These are phyloP conservation scores for Enteromius paludinosus DNA, from an alignment of 2,797 vertebrate species.

Conservation along the genomic window DNA sequence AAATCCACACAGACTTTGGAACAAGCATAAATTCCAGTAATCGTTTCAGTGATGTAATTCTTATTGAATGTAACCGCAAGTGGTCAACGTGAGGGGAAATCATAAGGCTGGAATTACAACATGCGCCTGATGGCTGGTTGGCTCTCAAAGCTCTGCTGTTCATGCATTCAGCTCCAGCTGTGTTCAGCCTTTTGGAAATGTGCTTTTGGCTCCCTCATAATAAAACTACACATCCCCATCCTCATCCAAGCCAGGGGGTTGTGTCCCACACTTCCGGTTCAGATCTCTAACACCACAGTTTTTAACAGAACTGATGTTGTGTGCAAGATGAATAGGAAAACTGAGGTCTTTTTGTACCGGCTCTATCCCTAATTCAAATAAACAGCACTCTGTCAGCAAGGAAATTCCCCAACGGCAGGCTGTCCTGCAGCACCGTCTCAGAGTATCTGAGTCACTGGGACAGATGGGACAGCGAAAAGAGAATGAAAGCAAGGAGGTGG, in stretches of 20 bases:
- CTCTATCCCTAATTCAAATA: conserved; percentile 26
- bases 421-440: neutral
- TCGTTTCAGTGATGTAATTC: conserved; percentile 24
- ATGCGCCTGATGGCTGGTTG: conserved; percentile 29
- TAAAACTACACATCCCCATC: neutral
- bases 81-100: conserved; percentile 33
- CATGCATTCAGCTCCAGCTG: conserved; percentile 37
- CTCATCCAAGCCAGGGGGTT: conserved; percentile 16
- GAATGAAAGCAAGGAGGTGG: conserved; percentile 10
- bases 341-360: conserved; percentile 42
- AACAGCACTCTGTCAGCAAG: conserved; percentile 27
- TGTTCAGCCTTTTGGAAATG: conserved; percentile 47
- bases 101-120: conserved; percentile 32
- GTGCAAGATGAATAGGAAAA: conserved; percentile 25
- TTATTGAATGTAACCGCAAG: conserved; percentile 17
- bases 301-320: conserved; percentile 18
- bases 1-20: conserved; percentile 5
- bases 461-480: conserved; percentile 35
- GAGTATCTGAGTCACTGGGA: conserved; percentile 20
- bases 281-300: conserved; percentile 20
- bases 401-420: conserved; percentile 42
- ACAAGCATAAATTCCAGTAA: conserved; percentile 35
- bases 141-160: conserved; percentile 29
- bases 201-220: conserved; percentile 36
- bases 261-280: conserved; percentile 49